Evolutionary conservation across 2,888 invertebrate species (phyloP).

Genomic region (Ceratothoa steindachneri): DNA sequence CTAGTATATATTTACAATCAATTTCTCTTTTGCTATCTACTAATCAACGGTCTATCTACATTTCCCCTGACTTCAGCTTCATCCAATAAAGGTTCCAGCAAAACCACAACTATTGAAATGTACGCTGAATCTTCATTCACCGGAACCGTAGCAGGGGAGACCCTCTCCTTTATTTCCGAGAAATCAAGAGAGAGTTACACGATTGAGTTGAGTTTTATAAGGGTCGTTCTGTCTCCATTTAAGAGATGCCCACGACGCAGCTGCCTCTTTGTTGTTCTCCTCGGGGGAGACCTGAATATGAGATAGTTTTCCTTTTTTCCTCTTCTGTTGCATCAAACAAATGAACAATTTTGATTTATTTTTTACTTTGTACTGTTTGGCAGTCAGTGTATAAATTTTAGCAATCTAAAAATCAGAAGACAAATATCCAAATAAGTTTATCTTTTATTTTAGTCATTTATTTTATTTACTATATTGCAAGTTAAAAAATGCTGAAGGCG

Average conservation of each 20-base stretch:
- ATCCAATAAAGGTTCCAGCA: slow-evolving; percentile 60
- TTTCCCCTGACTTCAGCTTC: slow-evolving; percentile 25
- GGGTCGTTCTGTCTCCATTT: neutral
- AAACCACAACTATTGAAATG: slow-evolving; percentile 95
- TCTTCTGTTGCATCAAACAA: no score
- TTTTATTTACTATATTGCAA: no score
- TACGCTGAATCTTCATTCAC: slow-evolving; percentile 92
- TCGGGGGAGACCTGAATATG: no score
- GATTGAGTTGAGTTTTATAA: slow-evolving; percentile 71
- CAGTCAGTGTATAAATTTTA: no score
- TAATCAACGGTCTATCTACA: neutral
- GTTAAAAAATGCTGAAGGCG: no score
- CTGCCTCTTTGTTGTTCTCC: neutral
- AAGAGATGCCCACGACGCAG: neutral
- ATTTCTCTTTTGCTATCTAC: neutral
- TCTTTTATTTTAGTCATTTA: no score
- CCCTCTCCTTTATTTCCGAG: slow-evolving; percentile 84
- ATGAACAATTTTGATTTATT: no score
- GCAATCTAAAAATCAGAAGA: no score
- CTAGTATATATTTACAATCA: no score
- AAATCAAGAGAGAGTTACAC: slow-evolving; percentile 84
- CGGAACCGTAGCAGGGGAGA: slow-evolving; percentile 89
- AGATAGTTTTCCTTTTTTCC: no score
- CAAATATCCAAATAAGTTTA: no score
- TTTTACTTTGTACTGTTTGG: no score